A percentile compares a stretch with the other conserved stretches of the same genome.
Evolutionary conservation across 2,888 invertebrate species (phyloP).

Genomic region (Nomada fucata): DNA sequence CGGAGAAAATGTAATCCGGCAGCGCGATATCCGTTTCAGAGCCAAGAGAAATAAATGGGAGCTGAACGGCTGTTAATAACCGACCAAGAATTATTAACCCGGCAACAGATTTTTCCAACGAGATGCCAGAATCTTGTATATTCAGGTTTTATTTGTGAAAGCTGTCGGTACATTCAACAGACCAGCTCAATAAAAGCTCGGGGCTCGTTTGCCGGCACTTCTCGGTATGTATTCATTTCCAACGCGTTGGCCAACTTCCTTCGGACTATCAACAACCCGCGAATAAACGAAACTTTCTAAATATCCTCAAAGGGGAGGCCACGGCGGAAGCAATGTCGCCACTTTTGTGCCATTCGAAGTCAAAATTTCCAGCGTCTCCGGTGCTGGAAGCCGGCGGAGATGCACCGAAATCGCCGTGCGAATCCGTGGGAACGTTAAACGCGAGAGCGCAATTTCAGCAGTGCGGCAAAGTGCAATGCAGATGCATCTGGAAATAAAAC

Average conservation of each 20-base stretch:
- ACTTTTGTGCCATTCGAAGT: background rate
- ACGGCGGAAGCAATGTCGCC: background rate
- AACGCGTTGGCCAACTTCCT: slow-evolving; percentile 2
- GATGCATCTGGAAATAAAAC: slow-evolving; percentile 63
- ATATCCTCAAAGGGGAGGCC: background rate
- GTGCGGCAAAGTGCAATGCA: slow-evolving; percentile 21
- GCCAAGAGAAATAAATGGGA: background rate
- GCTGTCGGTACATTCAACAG: background rate
- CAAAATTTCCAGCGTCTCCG: background rate
- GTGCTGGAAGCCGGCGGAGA: background rate
- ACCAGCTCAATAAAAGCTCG: slow-evolving; percentile 1
- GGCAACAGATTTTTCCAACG: background rate
- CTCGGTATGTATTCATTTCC: slow-evolving; percentile 4
- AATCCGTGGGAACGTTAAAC: slow-evolving; percentile 8
- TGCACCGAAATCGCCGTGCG: background rate
- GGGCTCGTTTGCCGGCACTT: background rate
- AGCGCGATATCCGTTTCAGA: background rate
- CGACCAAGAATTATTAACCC: too few species aligned
- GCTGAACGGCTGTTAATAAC: slow-evolving; percentile 2
- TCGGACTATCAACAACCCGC: background rate
- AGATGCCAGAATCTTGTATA: background rate
- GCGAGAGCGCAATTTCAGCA: slow-evolving; percentile 26
- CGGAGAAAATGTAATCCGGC: background rate
- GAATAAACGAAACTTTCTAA: slow-evolving; percentile 7
- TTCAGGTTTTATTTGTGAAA: background rate